Conservation (phyloP, 2,797 vertebrate genomes). For the Rhinatrema bivittatum region DNA sequence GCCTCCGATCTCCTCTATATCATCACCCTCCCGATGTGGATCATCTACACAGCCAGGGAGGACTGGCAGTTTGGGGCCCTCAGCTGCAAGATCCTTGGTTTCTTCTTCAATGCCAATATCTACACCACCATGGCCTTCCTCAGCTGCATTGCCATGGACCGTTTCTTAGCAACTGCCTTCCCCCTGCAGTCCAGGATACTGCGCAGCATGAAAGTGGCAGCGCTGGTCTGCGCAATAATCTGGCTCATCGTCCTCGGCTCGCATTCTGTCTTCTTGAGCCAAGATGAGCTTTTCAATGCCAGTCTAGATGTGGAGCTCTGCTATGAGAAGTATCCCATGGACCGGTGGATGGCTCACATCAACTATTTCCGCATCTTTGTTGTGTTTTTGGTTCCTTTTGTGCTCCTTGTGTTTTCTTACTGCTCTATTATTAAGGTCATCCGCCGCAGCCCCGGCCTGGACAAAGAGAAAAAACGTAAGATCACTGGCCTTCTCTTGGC, state of each 20-base stretch:
- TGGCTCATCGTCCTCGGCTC: constrained; percentile 8
- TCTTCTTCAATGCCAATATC: constrained; percentile 24
- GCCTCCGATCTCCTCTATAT: constrained; percentile 12
- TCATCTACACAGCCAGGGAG: constrained; percentile 2
- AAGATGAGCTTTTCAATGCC: neutral
- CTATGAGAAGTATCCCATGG: constrained; percentile 22
- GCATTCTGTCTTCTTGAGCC: constrained; percentile 2
- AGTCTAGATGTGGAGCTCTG: constrained; percentile 14
- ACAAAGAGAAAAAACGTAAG: constrained; percentile 4
- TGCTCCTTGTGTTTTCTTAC: constrained; percentile 14
- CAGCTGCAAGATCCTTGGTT: constrained; percentile 15
- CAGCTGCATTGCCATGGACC: constrained; percentile 19
- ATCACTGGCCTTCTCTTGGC: constrained; percentile 6
- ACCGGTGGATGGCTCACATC: constrained; percentile 7
- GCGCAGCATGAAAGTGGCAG: constrained; percentile 1
- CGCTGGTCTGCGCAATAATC: neutral
- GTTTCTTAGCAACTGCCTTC: constrained; percentile 12
- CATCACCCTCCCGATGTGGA: constrained; percentile 16
- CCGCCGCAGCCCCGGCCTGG: neutral
- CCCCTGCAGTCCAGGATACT: neutral
- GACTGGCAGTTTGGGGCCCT: constrained; percentile 12
- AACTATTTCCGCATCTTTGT: constrained; percentile 16
- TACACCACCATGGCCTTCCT: constrained; percentile 20
- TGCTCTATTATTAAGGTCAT: constrained; percentile 6
- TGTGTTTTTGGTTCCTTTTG: constrained; percentile 9